Base-by-base conservation (phyloP, 2,797 vertebrate genomes). In the Phoebastria nigripes region DNA sequence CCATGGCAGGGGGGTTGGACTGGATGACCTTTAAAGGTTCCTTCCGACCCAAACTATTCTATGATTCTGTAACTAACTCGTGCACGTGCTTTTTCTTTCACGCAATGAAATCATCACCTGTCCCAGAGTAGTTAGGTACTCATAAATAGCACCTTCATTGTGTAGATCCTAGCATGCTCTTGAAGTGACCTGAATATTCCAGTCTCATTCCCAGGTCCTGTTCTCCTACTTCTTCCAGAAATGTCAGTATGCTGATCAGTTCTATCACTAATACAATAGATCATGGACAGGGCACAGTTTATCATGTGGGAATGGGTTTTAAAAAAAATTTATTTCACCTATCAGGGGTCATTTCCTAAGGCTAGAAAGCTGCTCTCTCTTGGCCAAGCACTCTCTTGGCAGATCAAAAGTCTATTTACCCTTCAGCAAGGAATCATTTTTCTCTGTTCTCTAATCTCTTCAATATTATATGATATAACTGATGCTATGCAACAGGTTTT, bases 391-490 rank as follows among this genome's bases (percentile, higher is more conserved):
- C 70, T 88, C 87, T 82, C 76, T 59, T 88, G 72, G 71, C 61
- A 93, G 87, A 96, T 78, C 80, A 95, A 83, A 93, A 91, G 69
- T 82, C 77, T 93, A 55, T 93, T 94, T 95, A 93, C 72, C 89
- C 80, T 93, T 95, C 94, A 93, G 91, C 77, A 93, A 94, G 42
- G 73, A 91, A 90, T 69, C 55, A 72, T 91, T 94, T 94, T 88
- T 93, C 89, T 82, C 87, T 90, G 39, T 78, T 96, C 71, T 78
- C 84, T 71, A 51, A 87, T 91, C 62, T 94, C 62, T 76, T 94
- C 80, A 88, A 90, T 93, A 94, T 86, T 95, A 87, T 37, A 91
- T 78, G 61, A 81, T 69, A 90, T 62, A 96, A 90, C 58, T 81
- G 91, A 90, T 81, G 70, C 52, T 31, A 76, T 2, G 2, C 96